Conservation (phyloP, 2,113 vertebrate species). For the Glaucidium brasilianum region DNA sequence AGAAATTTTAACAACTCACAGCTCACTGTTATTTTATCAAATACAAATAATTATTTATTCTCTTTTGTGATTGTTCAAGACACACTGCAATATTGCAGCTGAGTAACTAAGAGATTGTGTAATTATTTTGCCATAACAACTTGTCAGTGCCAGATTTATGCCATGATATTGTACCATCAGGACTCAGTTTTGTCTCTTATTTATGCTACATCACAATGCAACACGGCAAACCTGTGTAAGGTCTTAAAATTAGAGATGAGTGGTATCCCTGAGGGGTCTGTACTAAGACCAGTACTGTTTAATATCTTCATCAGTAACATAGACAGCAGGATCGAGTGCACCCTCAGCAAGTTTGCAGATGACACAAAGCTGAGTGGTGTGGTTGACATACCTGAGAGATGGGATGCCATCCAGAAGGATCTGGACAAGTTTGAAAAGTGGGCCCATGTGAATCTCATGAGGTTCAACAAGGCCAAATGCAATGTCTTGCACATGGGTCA, state of each 20-base stretch:
- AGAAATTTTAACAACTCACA: background rate
- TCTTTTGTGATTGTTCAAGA: background rate
- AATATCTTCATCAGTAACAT: background rate
- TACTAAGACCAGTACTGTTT: background rate
- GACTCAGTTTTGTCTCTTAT: background rate
- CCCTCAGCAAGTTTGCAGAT: background rate
- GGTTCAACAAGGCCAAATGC: background rate
- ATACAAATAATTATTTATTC: background rate
- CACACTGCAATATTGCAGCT: background rate
- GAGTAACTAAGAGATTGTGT: background rate
- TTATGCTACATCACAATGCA: background rate
- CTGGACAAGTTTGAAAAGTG: background rate
- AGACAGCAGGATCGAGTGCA: background rate
- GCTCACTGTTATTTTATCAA: background rate
- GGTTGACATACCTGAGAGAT: background rate
- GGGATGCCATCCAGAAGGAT: background rate
- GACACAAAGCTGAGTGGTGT: background rate
- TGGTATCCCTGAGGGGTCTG: background rate
- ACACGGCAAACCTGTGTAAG: background rate
- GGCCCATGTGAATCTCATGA: background rate
- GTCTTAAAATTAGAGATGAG: background rate
- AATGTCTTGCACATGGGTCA: background rate
- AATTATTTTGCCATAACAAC: background rate
- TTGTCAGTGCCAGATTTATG: background rate
- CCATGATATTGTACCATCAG: background rate